Base-by-base conservation (phyloP, 1,140 invertebrate species). In the Oppia nitens region DNA sequence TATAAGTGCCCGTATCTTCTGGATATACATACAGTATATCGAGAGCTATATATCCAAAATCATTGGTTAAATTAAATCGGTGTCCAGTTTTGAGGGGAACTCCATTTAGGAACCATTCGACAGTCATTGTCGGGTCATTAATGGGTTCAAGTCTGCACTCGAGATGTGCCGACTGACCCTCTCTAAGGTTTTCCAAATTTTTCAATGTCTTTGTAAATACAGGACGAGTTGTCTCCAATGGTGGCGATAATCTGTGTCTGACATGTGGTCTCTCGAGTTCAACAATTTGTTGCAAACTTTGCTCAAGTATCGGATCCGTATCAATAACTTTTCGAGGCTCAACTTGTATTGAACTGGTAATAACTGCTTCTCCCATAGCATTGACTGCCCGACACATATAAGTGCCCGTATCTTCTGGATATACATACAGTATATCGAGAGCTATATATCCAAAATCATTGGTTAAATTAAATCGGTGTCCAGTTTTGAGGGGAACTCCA, bases 41-140 rank as follows among this genome's bases (percentile, higher is more conserved):
- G 20, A 79, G 63, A 23, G 73, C 68, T 12, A 78, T 76, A 66
- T 74, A 76, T 21, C 76, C 76, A 70, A 78, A 78, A 65, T 79
- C 77, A 64, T 73, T 73, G 51, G 72, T 14, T 53, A 9, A 24
- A 20, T 40, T 40, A 40, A 40, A 40, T 40, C 17, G 81, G 79
- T 82, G 17, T 77, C 84, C 47, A 28, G 69, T 68, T 21, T 64
- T 2, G 14, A 62, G 24, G 58, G 87, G 84, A 62, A 81, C 75
- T 66, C 87, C 90, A 69, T 97, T 92, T 62, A 92, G 88, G 74
- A 88, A 95, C 95, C 95, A 99, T 75, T 95, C 87, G 0, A 98
- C 89, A 57, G 83, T 81, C 85, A 96, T 89, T 0, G 86, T 90
- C 3, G 89, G 85, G 74, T 97, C 92, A 69, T 91, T 92, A 0